A percentile compares a stretch with the other conserved stretches of the same genome.
phyloP scores from a whole-genome alignment of 2,797 vertebrate genomes.

The Picus viridis region DNA sequence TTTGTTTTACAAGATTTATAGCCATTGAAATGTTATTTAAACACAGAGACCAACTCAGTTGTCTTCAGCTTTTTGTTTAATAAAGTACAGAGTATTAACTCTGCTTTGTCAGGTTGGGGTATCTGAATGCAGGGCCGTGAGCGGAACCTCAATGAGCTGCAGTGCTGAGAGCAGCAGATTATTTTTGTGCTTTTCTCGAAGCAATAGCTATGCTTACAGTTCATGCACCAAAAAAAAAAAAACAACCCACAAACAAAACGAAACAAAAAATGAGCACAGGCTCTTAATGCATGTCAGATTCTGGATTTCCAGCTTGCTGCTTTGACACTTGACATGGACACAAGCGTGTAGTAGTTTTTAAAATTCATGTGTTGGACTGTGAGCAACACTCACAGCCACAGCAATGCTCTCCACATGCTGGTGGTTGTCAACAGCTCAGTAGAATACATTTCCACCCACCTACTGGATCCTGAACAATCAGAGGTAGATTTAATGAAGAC shows the following conservation, averaged over 20 bases:
- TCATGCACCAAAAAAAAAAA: neutral
- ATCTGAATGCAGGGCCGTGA: neutral
- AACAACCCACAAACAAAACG: neutral
- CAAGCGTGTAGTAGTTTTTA: neutral
- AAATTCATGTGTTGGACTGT: neutral
- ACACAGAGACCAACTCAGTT: neutral
- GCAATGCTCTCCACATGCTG: neutral
- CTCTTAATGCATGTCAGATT: neutral
- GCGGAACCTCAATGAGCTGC: conserved; percentile 52
- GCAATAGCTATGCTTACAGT: conserved; percentile 8
- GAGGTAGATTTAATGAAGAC: neutral
- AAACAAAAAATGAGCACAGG: neutral
- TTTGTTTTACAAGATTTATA: neutral
- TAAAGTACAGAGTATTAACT: conserved; percentile 9
- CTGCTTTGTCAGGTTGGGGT: neutral
- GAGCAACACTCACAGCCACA: neutral
- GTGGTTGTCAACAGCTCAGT: neutral
- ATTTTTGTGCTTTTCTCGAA: neutral
- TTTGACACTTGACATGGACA: neutral
- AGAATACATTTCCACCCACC: neutral
- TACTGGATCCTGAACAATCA: neutral
- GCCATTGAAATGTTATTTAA: neutral
- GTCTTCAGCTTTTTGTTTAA: conserved; percentile 6
- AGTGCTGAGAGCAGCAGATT: conserved; percentile 41
- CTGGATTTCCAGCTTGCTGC: neutral